Evolutionary conservation across 1,140 invertebrate genomes (phyloP).

Genomic region (Drosophila tristis): DNA sequence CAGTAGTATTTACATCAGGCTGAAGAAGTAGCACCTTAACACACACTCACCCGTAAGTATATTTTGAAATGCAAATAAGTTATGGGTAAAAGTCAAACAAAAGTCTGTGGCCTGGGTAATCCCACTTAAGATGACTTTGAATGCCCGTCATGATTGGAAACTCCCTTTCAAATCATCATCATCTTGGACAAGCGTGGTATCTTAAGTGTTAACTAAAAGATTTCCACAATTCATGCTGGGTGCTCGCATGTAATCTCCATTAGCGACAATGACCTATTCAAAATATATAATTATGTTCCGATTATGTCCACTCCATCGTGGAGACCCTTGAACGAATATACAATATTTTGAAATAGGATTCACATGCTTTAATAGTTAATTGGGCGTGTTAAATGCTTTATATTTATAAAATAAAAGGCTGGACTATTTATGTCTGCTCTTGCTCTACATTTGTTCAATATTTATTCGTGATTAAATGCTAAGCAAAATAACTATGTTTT

Average conservation of each 20-base stretch:
- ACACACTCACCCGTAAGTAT: neutral
- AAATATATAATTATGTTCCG: constrained; percentile 38
- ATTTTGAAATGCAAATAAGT: constrained; percentile 16
- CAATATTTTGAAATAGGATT: neutral
- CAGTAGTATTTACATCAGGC: neutral
- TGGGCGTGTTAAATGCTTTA: no score
- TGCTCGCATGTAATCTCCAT: constrained; percentile 33
- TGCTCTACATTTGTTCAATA: no score
- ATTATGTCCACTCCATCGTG: constrained; percentile 39
- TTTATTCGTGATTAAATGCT: no score
- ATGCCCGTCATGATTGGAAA: constrained; percentile 31
- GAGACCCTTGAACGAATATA: neutral
- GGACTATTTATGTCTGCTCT: no score
- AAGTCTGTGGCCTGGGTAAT: constrained; percentile 11
- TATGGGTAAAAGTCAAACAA: constrained; percentile 30
- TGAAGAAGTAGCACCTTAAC: no score
- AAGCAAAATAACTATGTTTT: no score
- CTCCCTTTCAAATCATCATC: constrained; percentile 16
- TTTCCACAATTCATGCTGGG: constrained; percentile 28
- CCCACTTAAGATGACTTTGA: constrained; percentile 31
- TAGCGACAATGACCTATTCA: constrained; percentile 41
- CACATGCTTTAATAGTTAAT: neutral
- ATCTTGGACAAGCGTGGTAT: constrained; percentile 8
- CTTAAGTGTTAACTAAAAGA: constrained; percentile 27
- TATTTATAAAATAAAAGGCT: no score